Evolutionary conservation across 2,113 vertebrate species (phyloP).

Genomic region (Atlantisia rogersi): DNA sequence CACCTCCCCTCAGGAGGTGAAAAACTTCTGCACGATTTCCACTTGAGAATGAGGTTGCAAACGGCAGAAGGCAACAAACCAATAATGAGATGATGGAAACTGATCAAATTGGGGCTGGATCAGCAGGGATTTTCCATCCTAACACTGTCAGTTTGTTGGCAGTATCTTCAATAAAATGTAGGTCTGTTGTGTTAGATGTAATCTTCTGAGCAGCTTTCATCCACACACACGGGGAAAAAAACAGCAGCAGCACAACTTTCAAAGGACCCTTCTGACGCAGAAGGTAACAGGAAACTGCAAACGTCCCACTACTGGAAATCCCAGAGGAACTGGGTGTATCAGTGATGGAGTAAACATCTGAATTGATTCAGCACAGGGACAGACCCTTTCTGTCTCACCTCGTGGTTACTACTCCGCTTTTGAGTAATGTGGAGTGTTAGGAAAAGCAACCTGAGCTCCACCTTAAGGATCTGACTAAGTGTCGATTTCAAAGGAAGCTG

Average conservation of each 20-base stretch:
- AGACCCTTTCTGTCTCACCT: background rate
- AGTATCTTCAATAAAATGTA: background rate
- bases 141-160: background rate
- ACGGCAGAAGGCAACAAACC: background rate
- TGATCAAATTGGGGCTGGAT: background rate
- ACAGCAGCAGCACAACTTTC: background rate
- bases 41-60: background rate
- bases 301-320: background rate
- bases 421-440: background rate
- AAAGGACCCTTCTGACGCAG: background rate
- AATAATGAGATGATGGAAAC: background rate
- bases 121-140: background rate
- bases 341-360: background rate
- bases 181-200: background rate
- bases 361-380: background rate
- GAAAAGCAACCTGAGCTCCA: background rate
- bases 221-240: background rate
- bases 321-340: background rate
- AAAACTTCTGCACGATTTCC: background rate
- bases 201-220: background rate
- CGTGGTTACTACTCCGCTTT: background rate
- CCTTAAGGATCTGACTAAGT: background rate
- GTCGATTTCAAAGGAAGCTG: background rate
- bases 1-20: background rate
- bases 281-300: background rate